phyloP scores from a whole-genome alignment of 2,113 vertebrate genomes.

The Lagenorhynchus albirostris region DNA sequence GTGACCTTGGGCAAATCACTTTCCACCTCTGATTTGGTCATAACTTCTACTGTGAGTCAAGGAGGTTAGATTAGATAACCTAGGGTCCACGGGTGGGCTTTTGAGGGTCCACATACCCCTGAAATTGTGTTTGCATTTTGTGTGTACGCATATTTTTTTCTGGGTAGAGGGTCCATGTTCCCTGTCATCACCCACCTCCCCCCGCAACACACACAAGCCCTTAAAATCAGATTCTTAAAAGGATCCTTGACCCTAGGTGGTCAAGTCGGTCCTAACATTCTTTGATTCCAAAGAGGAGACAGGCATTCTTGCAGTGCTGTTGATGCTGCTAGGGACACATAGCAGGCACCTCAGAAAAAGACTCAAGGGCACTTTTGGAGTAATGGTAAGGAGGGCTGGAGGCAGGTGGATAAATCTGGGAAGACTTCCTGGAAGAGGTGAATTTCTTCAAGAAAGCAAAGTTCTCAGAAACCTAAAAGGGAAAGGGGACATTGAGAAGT shows the following conservation, averaged over 20 bases:
- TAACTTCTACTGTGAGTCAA: not conserved
- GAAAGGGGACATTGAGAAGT: not conserved
- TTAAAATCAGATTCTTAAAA: not conserved
- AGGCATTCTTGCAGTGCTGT: not conserved
- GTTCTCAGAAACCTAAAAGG: not conserved
- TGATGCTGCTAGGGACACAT: not conserved
- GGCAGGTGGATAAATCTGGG: not conserved
- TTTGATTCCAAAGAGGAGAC: not conserved
- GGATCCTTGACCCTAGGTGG: not conserved
- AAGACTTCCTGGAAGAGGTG: slow-evolving; percentile 55
- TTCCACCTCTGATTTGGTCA: not conserved
- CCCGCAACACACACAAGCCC: not conserved
- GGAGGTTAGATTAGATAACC: not conserved
- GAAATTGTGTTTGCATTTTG: not conserved
- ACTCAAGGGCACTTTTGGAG: not conserved
- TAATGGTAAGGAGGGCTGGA: not conserved
- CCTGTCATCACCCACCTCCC: not conserved
- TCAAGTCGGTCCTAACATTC: not conserved
- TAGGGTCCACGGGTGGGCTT: not conserved
- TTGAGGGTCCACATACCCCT: not conserved
- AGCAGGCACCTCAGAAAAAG: not conserved
- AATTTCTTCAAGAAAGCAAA: not conserved
- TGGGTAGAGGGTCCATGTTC: not conserved
- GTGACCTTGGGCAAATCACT: not conserved
- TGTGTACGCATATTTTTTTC: not conserved